These are phyloP conservation scores for Ophthalmolycus amberensis DNA, from an alignment of 2,113 vertebrate genomes.

Conservation along the genomic window DNA sequence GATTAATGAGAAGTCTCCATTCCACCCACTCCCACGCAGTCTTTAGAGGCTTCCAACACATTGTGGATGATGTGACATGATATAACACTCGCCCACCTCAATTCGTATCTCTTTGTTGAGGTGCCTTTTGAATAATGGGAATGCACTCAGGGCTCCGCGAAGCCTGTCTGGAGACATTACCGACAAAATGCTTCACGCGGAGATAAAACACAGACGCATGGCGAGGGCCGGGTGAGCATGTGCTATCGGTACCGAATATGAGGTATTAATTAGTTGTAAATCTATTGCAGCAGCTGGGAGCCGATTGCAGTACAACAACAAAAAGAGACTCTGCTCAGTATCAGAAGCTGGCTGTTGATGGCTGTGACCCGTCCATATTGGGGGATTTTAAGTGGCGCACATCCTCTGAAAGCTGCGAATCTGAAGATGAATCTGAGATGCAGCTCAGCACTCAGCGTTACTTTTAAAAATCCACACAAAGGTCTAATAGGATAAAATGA, in stretches of 20 bases:
- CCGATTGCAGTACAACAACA: neutral
- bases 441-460: neutral
- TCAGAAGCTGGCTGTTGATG: neutral
- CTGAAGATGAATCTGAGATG: neutral
- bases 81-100: constrained; percentile 56
- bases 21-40: constrained; percentile 51
- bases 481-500: too few species aligned
- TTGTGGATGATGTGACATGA: constrained; percentile 59
- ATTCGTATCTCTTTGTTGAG: constrained; percentile 57
- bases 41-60: constrained; percentile 55
- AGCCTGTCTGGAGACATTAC: constrained; percentile 65
- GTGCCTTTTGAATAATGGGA: constrained; percentile 58
- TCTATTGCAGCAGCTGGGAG: constrained; percentile 12
- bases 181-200: constrained; percentile 49
- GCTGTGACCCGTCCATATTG: neutral
- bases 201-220: constrained; percentile 54
- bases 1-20: constrained; percentile 63
- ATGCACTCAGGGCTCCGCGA: constrained; percentile 43
- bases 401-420: neutral
- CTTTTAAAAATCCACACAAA: neutral
- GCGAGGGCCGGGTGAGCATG: constrained; percentile 15
- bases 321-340: neutral
- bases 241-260: constrained; percentile 27
- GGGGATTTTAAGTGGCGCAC: neutral
- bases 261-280: constrained; percentile 44